Evolutionary conservation across 2,797 vertebrate species (phyloP), one percentile per base, ranked within the genome.

Genomic region (Hybognathus amarus): DNA sequence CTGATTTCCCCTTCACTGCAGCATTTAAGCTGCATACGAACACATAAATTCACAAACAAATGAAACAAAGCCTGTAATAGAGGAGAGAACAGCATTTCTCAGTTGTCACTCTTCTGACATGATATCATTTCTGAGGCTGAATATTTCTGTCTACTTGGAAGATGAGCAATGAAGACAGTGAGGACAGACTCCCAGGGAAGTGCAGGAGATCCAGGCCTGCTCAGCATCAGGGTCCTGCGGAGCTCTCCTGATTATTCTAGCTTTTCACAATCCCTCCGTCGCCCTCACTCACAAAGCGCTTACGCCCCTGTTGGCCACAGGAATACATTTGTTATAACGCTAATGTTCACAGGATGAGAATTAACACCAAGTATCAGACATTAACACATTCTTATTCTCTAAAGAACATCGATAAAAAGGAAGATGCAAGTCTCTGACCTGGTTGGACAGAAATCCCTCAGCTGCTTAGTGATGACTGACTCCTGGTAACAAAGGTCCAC

Each of bases 211-310:
- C 83, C 67, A 85, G 73, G 79, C 77, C 84, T 82, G 85, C 68
- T 85, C 59, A 15, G 64, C 59, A 66, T 83, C 84, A 87, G 61
- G 86, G 85, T 73, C 78, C 85, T 73, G 86, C 82, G 5, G 77
- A 59, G 38, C 80, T 36, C 50, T 85, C 40, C 70, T 69, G 17
- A 69, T 42, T 77, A 5, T 8, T 84, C 93, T 92, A 97, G 89
- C 90, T 93, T 90, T 96, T 96, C 82, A 96, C 92, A 17, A 83
- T 79, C 0, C 96, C 96, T 0, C 96, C 96, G 0, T 97, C 96
- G 17, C 96, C 96, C 90, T 97, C 96, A 1, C 96, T 97, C 69
- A 97, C 95, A 74, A 96, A 96, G 30, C 96, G 95, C 87, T 97
- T 97, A 27, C 95, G 93, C 87, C 96, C 93, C 96, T 97, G 77